A percentile compares a stretch with the other conserved stretches of the same genome.
Conservation (phyloP, 2,113 vertebrate species). For the Hypocryptadius cinnamomeus region DNA sequence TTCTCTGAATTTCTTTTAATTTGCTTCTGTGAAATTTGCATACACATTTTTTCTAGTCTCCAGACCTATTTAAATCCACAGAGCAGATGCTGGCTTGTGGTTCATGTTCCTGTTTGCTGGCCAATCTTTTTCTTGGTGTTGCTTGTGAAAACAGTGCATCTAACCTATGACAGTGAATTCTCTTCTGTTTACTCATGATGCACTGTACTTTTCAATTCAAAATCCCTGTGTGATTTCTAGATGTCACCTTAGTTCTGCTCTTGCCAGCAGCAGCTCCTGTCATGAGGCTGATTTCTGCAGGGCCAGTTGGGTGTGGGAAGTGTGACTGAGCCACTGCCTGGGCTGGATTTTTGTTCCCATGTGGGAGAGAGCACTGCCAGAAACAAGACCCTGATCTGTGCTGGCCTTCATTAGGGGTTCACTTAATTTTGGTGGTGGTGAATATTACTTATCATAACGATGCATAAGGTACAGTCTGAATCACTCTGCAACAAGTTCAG, state of each 20-base stretch:
- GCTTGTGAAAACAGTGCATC: not conserved
- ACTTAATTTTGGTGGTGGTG: not conserved
- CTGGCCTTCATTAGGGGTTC: not conserved
- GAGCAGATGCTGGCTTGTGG: not conserved
- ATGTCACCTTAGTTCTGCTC: not conserved
- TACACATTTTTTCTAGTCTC: not conserved
- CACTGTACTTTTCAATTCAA: not conserved
- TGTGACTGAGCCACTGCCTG: accelerated
- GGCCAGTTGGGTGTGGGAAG: not conserved
- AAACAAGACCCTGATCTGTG: not conserved
- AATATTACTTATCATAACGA: not conserved
- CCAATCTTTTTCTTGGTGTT: not conserved
- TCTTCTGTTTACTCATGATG: not conserved
- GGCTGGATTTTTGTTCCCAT: not conserved
- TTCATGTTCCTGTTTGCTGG: not conserved
- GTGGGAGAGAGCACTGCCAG: not conserved
- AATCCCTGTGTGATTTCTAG: not conserved
- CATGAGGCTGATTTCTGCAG: not conserved
- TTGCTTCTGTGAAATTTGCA: conserved; percentile 18
- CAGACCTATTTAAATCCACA: not conserved
- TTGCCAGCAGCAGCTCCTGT: not conserved
- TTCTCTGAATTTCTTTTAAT: conserved; percentile 36
- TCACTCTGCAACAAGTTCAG: not conserved
- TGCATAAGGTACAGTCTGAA: not conserved
- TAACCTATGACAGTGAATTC: not conserved